Conservation (phyloP, 2,888 invertebrate genomes). For the Cataglyphis cursor region DNA sequence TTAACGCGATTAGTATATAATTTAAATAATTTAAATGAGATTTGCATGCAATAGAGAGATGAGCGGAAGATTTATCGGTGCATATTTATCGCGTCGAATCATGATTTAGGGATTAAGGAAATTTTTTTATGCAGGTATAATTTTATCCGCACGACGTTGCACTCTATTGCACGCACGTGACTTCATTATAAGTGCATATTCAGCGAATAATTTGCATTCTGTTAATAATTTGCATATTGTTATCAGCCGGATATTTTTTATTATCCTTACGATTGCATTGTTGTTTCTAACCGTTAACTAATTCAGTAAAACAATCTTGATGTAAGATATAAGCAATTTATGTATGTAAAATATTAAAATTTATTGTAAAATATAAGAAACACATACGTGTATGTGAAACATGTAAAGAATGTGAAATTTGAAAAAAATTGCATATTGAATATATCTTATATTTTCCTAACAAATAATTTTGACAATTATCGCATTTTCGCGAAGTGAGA, state of each 20-base stretch:
- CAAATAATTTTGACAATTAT: slow-evolving; percentile 5
- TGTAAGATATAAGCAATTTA: not conserved
- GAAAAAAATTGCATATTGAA: not conserved
- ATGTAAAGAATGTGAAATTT: not conserved
- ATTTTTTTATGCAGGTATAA: slow-evolving; percentile 42
- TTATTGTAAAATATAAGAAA: not conserved
- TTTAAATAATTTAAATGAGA: slow-evolving; percentile 50
- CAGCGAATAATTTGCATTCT: slow-evolving; percentile 27
- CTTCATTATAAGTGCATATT: slow-evolving; percentile 27
- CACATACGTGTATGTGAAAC: not conserved
- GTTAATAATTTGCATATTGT: slow-evolving; percentile 2
- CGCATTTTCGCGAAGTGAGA: not conserved
- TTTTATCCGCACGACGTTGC: slow-evolving; percentile 20
- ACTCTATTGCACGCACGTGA: not conserved
- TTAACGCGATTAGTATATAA: slow-evolving; percentile 44
- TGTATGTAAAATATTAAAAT: slow-evolving; percentile 13
- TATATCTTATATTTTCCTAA: not conserved
- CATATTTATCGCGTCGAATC: slow-evolving; percentile 45
- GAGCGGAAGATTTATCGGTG: slow-evolving; percentile 47
- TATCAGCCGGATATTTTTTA: slow-evolving; percentile 14
- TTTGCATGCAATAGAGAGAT: slow-evolving; percentile 11
- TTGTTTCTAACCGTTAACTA: not conserved
- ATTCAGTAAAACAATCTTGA: not conserved
- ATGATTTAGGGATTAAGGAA: slow-evolving; percentile 34
- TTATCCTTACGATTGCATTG: not conserved